Conservation (phyloP, 1,140 invertebrate species). For the Ephestia elutella region DNA sequence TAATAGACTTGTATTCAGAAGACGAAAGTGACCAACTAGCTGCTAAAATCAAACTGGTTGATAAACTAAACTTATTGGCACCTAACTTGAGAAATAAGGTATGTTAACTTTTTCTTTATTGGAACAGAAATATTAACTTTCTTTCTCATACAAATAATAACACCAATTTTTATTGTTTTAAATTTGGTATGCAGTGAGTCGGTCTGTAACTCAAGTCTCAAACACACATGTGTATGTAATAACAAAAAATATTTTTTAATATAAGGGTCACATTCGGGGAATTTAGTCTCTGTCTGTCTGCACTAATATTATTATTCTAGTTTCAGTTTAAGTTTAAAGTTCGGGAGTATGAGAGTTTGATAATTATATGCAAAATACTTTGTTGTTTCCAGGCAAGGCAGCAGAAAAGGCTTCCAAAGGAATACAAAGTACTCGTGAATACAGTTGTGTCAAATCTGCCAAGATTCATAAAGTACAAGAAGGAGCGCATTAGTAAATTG, state of each 20-base stretch:
- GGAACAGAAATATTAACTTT: neutral
- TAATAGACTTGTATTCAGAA: conserved; percentile 86
- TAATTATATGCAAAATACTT: too few species aligned
- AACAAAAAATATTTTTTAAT: too few species aligned
- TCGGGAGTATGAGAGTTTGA: too few species aligned
- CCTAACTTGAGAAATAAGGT: conserved; percentile 81
- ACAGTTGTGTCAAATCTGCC: conserved; percentile 81
- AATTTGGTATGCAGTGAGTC: too few species aligned
- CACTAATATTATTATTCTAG: too few species aligned
- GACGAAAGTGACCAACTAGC: conserved; percentile 82
- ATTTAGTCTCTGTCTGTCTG: too few species aligned
- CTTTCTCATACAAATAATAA: too few species aligned
- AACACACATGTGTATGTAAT: too few species aligned
- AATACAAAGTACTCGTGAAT: conserved; percentile 79
- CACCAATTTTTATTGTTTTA: too few species aligned
- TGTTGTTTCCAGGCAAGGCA: conserved; percentile 73
- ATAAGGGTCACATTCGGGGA: too few species aligned
- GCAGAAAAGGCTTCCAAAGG: conserved; percentile 78
- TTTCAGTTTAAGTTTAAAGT: too few species aligned
- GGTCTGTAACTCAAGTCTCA: too few species aligned
- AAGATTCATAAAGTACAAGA: conserved; percentile 83
- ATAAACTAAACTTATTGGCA: conserved; percentile 74
- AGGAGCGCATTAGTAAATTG: conserved; percentile 47
- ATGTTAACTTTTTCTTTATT: conserved; percentile 24
- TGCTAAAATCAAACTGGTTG: conserved; percentile 77